Percentiles rank a stretch among this genome's conserved stretches.
These are phyloP conservation scores for Drosophila punjabiensis DNA, from an alignment of 1,140 invertebrate species.

Conservation along the genomic window DNA sequence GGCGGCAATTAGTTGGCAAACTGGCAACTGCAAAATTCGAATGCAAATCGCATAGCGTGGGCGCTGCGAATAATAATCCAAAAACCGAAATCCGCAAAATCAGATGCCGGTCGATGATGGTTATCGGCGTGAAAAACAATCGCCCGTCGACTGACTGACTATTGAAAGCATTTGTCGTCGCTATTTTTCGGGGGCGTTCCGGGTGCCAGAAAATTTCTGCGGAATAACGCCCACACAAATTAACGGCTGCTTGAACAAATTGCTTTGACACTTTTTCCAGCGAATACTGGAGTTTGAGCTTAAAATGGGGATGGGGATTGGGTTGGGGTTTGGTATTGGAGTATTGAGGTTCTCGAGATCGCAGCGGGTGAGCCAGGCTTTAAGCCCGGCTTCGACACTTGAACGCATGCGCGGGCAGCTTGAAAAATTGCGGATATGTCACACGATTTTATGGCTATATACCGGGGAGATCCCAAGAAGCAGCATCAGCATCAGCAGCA, in stretches of 20 bases:
- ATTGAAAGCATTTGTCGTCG: slow-evolving; percentile 82
- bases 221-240: slow-evolving; percentile 58
- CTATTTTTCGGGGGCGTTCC: slow-evolving; percentile 50
- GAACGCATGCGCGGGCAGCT: slow-evolving; percentile 56
- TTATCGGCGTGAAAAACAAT: slow-evolving; percentile 69
- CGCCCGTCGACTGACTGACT: slow-evolving; percentile 22
- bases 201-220: slow-evolving; percentile 45
- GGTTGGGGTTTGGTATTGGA: not conserved
- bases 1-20: slow-evolving; percentile 76
- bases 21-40: slow-evolving; percentile 53
- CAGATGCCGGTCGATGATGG: slow-evolving; percentile 59
- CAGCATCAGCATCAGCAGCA: slow-evolving; percentile 12
- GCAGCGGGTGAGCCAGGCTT: slow-evolving; percentile 65
- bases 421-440: slow-evolving; percentile 85
- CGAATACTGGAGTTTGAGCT: slow-evolving; percentile 18
- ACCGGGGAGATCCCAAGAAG: slow-evolving; percentile 16
- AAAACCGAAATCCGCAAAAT: slow-evolving; percentile 10
- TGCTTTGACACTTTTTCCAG: slow-evolving; percentile 71
- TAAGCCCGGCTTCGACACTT: slow-evolving; percentile 75
- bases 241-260: slow-evolving; percentile 51
- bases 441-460: slow-evolving; percentile 82
- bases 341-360: slow-evolving; percentile 6
- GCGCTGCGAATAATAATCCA: slow-evolving; percentile 1
- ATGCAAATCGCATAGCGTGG: slow-evolving; percentile 40
- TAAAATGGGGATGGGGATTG: not conserved